Base-by-base conservation (phyloP, 2,888 invertebrate species). In the Lithophane ornitopus region DNA sequence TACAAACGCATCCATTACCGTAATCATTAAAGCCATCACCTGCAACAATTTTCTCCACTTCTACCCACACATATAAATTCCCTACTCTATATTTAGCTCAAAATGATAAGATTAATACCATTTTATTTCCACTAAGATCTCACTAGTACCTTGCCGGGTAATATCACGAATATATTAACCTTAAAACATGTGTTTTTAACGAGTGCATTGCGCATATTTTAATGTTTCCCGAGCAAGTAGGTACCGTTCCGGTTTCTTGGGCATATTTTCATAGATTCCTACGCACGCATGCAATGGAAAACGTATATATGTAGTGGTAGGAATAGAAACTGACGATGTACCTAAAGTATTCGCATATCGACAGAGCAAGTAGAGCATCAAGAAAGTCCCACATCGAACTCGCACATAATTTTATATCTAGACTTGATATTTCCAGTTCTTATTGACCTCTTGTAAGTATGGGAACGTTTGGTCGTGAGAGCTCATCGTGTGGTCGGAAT, bases 191-290 rank as follows among this genome's bases (percentile, higher is more conserved):
- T 41, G 69, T 74, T 34, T 74, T 76, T 81, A 78, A 78, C 78
- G 74, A 75, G 69, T 70, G 66, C 76, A 78, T 52, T 66, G 63
- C 79, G 82, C 79, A 78, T 80, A 84, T 86, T 80, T 81, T 77
- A 85, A 81, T 81, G 68, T 83, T 84, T 81, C 56, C 61, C 68
- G 46, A 74, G 71, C 73, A 22, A 70, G 65, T 41, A 41, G 22
- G 3, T 75, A 73, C 63, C 89, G 89, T 89, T 89, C 86, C 85
- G 84, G 86, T 86, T 85, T 85, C 80, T 78, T 85, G 84, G 84
- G 63, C 85, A 81, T 76, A 90, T 89, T 90, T 90, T 90, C 87
- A 89, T 87, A 88, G 86, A 87, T 86, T 85, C 89, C 73, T 70
- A 80, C 73, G 63, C 49, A 85, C 61, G 70, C 85, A 78, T 88